Percentiles rank a stretch among this genome's conserved stretches.
These are phyloP conservation scores for Reticulitermes speratus DNA, from an alignment of 1,140 invertebrate species.

Conservation along the genomic window DNA sequence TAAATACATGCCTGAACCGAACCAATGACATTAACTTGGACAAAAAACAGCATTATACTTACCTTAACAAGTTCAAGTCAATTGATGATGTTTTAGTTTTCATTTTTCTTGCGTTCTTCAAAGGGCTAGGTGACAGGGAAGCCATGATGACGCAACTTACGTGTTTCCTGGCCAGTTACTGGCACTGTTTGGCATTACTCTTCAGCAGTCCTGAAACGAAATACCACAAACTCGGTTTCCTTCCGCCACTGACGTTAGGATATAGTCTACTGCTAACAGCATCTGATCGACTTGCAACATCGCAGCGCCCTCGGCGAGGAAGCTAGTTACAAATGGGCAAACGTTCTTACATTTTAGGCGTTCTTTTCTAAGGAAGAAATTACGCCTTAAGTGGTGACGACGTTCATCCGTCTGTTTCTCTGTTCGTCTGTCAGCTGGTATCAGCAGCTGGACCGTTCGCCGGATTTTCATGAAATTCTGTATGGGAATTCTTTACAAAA, in stretches of 20 bases:
- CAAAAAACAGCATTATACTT: background rate
- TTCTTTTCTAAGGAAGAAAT: too few relatives aligned
- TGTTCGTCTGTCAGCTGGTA: too few relatives aligned
- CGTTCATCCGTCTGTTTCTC: too few relatives aligned
- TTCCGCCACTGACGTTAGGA: background rate
- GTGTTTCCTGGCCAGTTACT: background rate
- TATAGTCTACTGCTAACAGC: background rate
- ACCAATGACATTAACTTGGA: too few relatives aligned
- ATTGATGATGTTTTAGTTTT: background rate
- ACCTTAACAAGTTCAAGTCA: background rate
- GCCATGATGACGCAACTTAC: background rate
- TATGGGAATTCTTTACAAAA: too few relatives aligned
- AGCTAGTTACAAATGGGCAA: too few relatives aligned
- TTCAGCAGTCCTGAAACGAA: background rate
- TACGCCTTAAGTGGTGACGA: too few relatives aligned
- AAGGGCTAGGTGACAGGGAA: background rate
- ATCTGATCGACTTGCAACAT: background rate
- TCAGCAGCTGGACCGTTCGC: too few relatives aligned
- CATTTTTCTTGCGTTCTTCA: background rate
- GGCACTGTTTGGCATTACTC: background rate
- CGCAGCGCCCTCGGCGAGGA: too few relatives aligned
- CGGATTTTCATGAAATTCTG: too few relatives aligned
- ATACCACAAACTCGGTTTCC: background rate
- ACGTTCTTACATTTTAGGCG: too few relatives aligned
- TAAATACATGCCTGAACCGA: too few relatives aligned